These are phyloP conservation scores for Corbicula japonica DNA, from an alignment of 2,888 invertebrate genomes.

Conservation along the genomic window DNA sequence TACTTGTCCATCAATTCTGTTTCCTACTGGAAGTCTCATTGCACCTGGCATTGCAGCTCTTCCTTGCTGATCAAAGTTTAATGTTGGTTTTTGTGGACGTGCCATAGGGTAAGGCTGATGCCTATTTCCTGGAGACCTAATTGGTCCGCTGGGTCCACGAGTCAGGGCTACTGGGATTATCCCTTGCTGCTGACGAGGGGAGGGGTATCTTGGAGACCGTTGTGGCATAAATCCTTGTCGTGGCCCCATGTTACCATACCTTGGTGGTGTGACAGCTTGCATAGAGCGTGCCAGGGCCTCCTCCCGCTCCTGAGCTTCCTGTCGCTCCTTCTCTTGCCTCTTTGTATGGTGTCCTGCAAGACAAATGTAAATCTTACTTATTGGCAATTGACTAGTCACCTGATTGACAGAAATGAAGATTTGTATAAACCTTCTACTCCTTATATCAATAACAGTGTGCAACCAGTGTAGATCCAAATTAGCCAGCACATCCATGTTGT, in stretches of 20 bases:
- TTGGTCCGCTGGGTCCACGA: neutral
- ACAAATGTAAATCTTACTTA: too few relatives aligned
- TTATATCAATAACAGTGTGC: too few relatives aligned
- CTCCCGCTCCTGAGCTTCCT: constrained; percentile 27
- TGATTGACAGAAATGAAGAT: too few relatives aligned
- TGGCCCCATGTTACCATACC: constrained; percentile 25
- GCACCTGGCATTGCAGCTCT: neutral
- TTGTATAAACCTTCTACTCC: too few relatives aligned
- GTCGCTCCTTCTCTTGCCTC: constrained; percentile 52
- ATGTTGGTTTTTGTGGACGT: constrained; percentile 9
- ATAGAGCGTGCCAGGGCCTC: constrained; percentile 27
- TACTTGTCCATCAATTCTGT: constrained; percentile 36
- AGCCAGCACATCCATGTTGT: too few relatives aligned
- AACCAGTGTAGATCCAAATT: too few relatives aligned
- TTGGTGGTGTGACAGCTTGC: constrained; percentile 24
- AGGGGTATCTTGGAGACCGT: constrained; percentile 31
- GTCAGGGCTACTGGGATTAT: constrained; percentile 21
- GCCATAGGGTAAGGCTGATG: constrained; percentile 39
- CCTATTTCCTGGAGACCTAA: constrained; percentile 12
- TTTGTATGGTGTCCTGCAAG: constrained; percentile 43
- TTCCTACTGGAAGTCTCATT: neutral
- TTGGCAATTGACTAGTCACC: too few relatives aligned
- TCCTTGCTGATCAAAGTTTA: constrained; percentile 25
- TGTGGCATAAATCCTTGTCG: constrained; percentile 19
- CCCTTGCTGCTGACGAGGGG: constrained; percentile 7